A percentile compares a stretch with the other conserved stretches of the same genome.
These are phyloP conservation scores for Heterotilapia buettikoferi DNA, from an alignment of 2,113 vertebrate genomes.

Conservation along the genomic window DNA sequence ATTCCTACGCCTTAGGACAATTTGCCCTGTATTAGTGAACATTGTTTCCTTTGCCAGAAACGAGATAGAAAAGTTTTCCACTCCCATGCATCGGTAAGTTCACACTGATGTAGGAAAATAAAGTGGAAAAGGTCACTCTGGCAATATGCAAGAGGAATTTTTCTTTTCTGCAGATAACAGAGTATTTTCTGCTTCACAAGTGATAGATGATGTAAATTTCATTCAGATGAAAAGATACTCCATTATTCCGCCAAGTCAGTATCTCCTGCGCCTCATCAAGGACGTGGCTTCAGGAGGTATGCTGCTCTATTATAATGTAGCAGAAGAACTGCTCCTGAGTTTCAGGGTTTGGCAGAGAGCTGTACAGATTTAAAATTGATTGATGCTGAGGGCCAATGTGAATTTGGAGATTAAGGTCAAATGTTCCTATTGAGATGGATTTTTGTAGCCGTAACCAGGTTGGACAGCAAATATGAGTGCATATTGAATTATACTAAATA, in stretches of 20 bases:
- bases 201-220: slow-evolving; percentile 40
- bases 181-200: slow-evolving; percentile 16
- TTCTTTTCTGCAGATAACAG: slow-evolving; percentile 2
- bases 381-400: not conserved
- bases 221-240: slow-evolving; percentile 35
- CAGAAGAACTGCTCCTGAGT: not conserved
- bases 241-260: slow-evolving; percentile 10
- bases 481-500: not conserved
- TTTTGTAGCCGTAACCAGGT: not conserved
- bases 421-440: not conserved
- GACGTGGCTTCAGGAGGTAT: not conserved
- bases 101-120: not conserved
- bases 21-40: slow-evolving; percentile 36
- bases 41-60: slow-evolving; percentile 32
- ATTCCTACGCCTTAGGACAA: slow-evolving; percentile 52
- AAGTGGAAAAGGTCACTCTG: slow-evolving; percentile 37
- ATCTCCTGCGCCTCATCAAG: slow-evolving; percentile 8
- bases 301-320: not conserved
- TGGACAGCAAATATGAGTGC: not conserved
- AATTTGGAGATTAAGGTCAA: not conserved
- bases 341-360: slow-evolving; percentile 4
- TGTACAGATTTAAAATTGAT: not conserved
- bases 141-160: not conserved
- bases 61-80: slow-evolving; percentile 32
- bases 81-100: slow-evolving; percentile 7